Evolutionary conservation across 2,797 vertebrate genomes (phyloP).

Genomic region (Tapera naevia): DNA sequence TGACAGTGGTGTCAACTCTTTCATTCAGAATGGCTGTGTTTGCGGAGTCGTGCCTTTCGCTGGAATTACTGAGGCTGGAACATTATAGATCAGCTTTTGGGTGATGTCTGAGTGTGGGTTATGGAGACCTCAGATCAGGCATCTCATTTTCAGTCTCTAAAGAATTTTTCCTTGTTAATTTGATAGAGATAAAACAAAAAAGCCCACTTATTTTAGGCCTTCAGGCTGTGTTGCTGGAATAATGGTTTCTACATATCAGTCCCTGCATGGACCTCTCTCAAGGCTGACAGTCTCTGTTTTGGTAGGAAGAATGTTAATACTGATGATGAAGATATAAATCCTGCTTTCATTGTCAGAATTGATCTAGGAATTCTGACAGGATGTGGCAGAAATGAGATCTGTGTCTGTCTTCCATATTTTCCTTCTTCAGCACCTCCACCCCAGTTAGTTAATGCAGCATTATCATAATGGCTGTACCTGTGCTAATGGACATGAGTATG

Average conservation of each 20-base stretch:
- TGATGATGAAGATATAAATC: neutral
- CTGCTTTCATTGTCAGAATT: neutral
- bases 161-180: neutral
- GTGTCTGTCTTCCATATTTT: neutral
- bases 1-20: neutral
- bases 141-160: neutral
- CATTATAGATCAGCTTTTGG: accelerated
- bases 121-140: neutral
- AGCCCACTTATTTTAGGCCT: neutral
- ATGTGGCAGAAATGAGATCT: neutral
- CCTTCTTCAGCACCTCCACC: neutral
- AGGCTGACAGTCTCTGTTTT: neutral
- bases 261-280: neutral
- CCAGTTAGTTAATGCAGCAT: accelerated
- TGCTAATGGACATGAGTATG: neutral
- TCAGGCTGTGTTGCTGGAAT: neutral
- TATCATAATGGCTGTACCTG: neutral
- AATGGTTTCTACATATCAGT: accelerated
- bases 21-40: neutral
- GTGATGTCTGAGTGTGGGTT: neutral
- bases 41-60: neutral
- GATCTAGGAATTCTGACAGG: neutral
- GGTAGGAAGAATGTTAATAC: neutral
- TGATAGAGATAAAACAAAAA: neutral
- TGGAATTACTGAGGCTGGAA: neutral